These are phyloP conservation scores for Drosophila tripunctata DNA, from an alignment of 2,888 invertebrate species.

Conservation along the genomic window DNA sequence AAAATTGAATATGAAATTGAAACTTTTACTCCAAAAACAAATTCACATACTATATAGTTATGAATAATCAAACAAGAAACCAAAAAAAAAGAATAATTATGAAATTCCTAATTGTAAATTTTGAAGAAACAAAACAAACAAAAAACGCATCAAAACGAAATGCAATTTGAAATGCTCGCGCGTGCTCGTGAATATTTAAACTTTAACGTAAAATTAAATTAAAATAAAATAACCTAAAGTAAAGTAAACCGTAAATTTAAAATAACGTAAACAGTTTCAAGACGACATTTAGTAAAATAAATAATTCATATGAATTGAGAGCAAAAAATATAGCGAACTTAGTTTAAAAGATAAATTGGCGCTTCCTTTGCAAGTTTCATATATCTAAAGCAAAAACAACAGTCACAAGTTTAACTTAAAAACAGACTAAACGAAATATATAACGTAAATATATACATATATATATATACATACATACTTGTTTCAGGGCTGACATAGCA, in stretches of 20 bases:
- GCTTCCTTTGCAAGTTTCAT: constrained; percentile 81
- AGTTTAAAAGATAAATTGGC: constrained; percentile 71
- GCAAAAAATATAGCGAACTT: constrained; percentile 40
- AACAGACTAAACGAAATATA: constrained; percentile 28
- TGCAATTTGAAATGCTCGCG: constrained; percentile 69
- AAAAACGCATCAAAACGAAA: constrained; percentile 25
- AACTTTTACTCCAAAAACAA: constrained; percentile 60
- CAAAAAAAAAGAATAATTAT: constrained; percentile 10
- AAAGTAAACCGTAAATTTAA: constrained; percentile 23
- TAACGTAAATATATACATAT: constrained; percentile 2
- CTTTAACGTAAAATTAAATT: constrained; percentile 27
- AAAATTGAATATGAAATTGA: constrained; percentile 53
- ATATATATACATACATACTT: constrained; percentile 17
- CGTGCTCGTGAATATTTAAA: constrained; percentile 77
- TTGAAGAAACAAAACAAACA: too few relatives aligned
- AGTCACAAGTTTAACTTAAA: constrained; percentile 39
- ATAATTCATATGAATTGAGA: constrained; percentile 29
- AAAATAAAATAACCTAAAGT: constrained; percentile 18
- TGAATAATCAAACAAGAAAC: constrained; percentile 48
- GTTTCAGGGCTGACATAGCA: constrained; percentile 48
- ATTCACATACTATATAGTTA: constrained; percentile 54
- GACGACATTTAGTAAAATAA: constrained; percentile 50
- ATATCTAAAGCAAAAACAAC: constrained; percentile 65
- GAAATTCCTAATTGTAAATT: constrained; percentile 60
- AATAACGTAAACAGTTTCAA: constrained; percentile 54